A percentile compares a stretch with the other conserved stretches of the same genome.
Conservation (phyloP, 1,140 invertebrate genomes). For the Bombus sylvicola region DNA sequence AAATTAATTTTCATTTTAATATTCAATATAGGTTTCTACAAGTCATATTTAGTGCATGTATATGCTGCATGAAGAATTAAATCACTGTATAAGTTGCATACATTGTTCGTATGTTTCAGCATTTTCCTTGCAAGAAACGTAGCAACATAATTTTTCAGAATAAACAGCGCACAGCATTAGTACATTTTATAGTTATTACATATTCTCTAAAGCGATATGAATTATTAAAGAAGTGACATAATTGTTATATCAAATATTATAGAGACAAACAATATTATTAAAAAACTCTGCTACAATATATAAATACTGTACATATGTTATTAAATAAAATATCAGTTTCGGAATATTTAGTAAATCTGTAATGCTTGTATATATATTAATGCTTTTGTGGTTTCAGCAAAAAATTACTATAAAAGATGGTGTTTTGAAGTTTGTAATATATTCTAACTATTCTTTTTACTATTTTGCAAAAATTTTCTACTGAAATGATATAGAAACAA, state of each 20-base stretch:
- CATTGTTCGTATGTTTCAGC: slow-evolving; percentile 65
- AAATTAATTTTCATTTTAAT: background rate
- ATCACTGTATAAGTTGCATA: background rate
- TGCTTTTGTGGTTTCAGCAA: slow-evolving; percentile 12
- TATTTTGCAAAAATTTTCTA: background rate
- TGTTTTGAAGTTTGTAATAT: background rate
- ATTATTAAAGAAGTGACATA: background rate
- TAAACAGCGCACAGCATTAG: background rate
- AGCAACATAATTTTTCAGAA: slow-evolving; percentile 42
- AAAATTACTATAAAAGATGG: background rate
- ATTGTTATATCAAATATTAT: background rate
- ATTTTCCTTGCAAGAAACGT: slow-evolving; percentile 61
- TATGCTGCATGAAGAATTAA: background rate
- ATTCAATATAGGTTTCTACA: background rate
- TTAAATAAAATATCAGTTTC: background rate
- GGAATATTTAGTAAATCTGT: background rate
- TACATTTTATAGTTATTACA: background rate
- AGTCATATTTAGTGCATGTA: background rate
- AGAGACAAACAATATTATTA: background rate
- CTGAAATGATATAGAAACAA: background rate
- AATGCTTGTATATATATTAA: background rate
- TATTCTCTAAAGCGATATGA: background rate
- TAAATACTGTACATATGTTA: slow-evolving; percentile 3
- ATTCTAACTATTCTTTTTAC: background rate
- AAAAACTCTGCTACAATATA: background rate